Evolutionary conservation across 1,140 invertebrate species (phyloP).

Genomic region (Sarcophaga peregrina): DNA sequence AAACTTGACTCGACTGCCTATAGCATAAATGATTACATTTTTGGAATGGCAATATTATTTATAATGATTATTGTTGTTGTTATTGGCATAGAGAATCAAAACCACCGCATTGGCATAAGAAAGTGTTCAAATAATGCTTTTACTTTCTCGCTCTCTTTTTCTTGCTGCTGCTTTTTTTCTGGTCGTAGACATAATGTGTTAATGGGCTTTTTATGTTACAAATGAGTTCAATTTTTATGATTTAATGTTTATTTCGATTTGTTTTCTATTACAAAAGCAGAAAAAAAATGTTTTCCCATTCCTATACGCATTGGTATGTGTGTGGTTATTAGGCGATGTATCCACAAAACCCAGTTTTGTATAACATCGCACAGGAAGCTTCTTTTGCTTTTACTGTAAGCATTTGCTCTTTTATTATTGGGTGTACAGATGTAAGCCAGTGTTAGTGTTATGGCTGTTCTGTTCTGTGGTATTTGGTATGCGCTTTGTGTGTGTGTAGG

Average conservation of each 20-base stretch:
- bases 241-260: conserved; percentile 54
- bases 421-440: no score
- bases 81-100: no score
- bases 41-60: conserved; percentile 20
- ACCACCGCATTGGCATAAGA: not conserved
- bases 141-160: no score
- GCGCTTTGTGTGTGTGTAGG: not conserved
- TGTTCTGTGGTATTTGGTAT: no score
- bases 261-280: not conserved
- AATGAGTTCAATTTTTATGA: conserved; percentile 64
- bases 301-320: no score
- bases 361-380: not conserved
- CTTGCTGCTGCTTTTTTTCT: no score
- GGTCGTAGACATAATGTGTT: conserved; percentile 54
- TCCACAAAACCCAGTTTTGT: not conserved
- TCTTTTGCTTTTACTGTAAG: not conserved
- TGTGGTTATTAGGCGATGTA: not conserved
- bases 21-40: not conserved
- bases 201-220: conserved; percentile 64
- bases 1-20: not conserved
- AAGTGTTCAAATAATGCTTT: not conserved
- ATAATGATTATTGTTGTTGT: not conserved
- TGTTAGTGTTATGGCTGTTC: not conserved
- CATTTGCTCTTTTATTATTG: no score
- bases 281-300: not conserved